phyloP scores from a whole-genome alignment of 2,113 vertebrate species.

The Serilophus lunatus region DNA sequence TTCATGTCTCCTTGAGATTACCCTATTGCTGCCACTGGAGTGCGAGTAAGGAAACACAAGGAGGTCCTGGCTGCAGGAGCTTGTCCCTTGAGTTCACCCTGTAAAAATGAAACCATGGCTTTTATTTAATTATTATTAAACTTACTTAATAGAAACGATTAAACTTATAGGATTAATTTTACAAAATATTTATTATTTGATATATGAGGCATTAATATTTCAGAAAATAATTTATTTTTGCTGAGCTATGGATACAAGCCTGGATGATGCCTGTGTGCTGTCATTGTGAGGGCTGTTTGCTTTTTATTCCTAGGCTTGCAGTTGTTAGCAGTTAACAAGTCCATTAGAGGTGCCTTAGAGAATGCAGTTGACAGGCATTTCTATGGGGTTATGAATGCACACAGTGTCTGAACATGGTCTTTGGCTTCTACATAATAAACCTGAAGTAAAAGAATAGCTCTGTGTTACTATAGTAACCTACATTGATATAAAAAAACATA shows the following conservation, averaged over 20 bases:
- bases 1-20: not conserved
- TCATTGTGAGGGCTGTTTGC: not conserved
- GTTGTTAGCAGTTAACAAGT: not conserved
- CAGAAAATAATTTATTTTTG: not conserved
- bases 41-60: not conserved
- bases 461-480: not conserved
- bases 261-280: not conserved
- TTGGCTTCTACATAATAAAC: constrained; percentile 2
- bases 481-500: not conserved
- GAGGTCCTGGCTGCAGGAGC: not conserved
- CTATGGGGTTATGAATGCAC: not conserved
- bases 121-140: not conserved
- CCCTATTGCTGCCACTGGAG: accelerated
- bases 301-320: not conserved
- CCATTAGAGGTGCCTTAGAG: not conserved
- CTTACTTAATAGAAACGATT: no score
- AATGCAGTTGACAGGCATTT: not conserved
- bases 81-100: not conserved
- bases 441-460: not conserved
- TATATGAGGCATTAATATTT: accelerated
- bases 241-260: not conserved
- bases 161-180: not conserved
- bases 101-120: not conserved
- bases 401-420: not conserved
- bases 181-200: not conserved